Evolutionary conservation across 1,140 invertebrate species (phyloP).

Genomic region (Philotrypesis tridentata): DNA sequence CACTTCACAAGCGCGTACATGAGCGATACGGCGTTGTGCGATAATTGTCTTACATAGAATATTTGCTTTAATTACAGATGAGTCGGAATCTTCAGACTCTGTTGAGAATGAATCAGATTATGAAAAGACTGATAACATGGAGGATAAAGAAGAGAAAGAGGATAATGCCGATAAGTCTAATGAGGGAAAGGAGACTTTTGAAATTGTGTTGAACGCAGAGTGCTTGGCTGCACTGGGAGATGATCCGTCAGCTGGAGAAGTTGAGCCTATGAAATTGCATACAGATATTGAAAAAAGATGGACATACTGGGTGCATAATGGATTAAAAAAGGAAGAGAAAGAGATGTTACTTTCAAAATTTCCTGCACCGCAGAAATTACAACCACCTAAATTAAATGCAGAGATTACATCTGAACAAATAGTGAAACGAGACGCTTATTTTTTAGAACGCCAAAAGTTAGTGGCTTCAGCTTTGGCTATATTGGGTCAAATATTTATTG

Average conservation of each 20-base stretch:
- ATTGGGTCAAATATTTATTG: not conserved
- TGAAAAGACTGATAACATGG: no score
- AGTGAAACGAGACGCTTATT: constrained; percentile 6
- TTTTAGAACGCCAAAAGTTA: constrained; percentile 23
- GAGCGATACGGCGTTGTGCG: no score
- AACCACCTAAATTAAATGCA: constrained; percentile 26
- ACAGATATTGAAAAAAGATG: constrained; percentile 1
- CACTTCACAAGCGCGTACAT: no score
- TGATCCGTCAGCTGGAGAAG: constrained; percentile 4
- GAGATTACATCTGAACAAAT: constrained; percentile 3
- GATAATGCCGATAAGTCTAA: no score
- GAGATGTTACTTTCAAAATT: constrained; percentile 18
- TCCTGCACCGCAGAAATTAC: not conserved
- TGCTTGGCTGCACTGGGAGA: constrained; percentile 25
- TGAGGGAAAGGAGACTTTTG: not conserved
- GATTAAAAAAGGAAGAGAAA: constrained; percentile 21
- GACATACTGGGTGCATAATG: constrained; percentile 25
- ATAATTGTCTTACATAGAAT: no score
- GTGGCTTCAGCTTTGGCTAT: constrained; percentile 23
- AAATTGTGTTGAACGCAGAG: constrained; percentile 17
- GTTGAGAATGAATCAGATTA: no score
- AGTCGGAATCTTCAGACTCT: no score
- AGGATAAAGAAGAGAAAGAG: not conserved
- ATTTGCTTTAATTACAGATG: no score
- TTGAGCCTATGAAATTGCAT: not conserved